These are phyloP conservation scores for Galleria mellonella DNA, from an alignment of 1,140 invertebrate genomes.

Conservation along the genomic window DNA sequence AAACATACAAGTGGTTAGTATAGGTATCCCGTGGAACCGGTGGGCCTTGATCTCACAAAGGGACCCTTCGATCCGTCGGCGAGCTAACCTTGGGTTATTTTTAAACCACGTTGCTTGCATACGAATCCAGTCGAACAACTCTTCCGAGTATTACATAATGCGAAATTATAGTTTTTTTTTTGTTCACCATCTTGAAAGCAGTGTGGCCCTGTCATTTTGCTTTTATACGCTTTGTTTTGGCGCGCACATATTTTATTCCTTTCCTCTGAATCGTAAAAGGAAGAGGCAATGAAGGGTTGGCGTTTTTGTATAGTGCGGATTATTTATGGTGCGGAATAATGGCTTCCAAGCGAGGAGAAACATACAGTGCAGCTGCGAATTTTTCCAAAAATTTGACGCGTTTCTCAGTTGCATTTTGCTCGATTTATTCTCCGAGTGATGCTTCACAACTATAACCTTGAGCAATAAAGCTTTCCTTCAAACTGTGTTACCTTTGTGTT, in stretches of 20 bases:
- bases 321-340: slow-evolving; percentile 69
- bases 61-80: slow-evolving; percentile 51
- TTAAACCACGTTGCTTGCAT: slow-evolving; percentile 54
- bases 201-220: slow-evolving; percentile 68
- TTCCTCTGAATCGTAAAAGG: slow-evolving; percentile 70
- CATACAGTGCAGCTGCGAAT: slow-evolving; percentile 46
- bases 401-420: neutral
- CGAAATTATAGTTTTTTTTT: slow-evolving; percentile 66
- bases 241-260: slow-evolving; percentile 67
- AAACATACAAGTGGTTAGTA: slow-evolving; percentile 32
- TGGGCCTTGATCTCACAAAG: slow-evolving; percentile 68
- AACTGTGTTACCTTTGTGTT: slow-evolving; percentile 25
- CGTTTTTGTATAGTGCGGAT: slow-evolving; percentile 58
- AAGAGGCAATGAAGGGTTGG: slow-evolving; percentile 71
- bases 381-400: slow-evolving; percentile 28
- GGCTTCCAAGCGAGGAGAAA: slow-evolving; percentile 31
- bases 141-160: slow-evolving; percentile 71
- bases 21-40: slow-evolving; percentile 60
- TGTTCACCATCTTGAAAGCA: slow-evolving; percentile 54
- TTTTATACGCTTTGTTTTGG: slow-evolving; percentile 66
- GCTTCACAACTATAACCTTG: too few species aligned
- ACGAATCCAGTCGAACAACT: slow-evolving; percentile 58
- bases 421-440: too few species aligned
- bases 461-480: slow-evolving; percentile 11
- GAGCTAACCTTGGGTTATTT: slow-evolving; percentile 70